Evolutionary conservation across 2,113 vertebrate genomes (phyloP).

Genomic region (Platycercus adscitus): DNA sequence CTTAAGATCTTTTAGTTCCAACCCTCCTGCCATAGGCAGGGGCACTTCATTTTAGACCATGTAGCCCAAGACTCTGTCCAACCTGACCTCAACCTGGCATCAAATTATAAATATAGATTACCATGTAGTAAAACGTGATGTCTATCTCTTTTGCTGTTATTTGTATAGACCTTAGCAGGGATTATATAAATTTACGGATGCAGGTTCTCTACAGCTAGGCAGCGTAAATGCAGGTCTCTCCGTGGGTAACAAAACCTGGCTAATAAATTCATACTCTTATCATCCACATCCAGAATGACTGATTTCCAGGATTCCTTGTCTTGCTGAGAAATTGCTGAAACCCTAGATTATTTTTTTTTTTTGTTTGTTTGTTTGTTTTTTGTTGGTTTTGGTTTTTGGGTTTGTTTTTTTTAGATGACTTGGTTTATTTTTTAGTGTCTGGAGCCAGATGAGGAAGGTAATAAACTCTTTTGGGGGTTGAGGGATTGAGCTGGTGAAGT

Average conservation of each 20-base stretch:
- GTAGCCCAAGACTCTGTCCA: not conserved
- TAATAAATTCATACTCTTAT: not conserved
- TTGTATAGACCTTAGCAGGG: not conserved
- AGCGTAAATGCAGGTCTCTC: not conserved
- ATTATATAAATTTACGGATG: fast-evolving
- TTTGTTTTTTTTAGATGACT: too few species aligned
- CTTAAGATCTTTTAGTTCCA: not conserved
- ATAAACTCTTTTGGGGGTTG: too few species aligned
- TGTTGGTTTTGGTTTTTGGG: too few species aligned
- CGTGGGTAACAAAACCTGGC: not conserved
- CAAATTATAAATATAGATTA: not conserved
- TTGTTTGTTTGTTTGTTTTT: too few species aligned
- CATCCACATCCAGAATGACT: not conserved
- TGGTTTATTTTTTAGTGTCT: too few species aligned
- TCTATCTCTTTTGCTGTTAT: not conserved
- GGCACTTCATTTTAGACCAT: not conserved
- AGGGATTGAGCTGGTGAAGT: too few species aligned
- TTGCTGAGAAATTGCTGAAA: not conserved
- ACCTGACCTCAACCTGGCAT: not conserved
- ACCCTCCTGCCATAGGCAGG: not conserved
- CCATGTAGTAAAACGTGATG: not conserved
- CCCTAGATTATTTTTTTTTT: not conserved
- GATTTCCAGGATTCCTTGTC: not conserved
- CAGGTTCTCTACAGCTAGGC: not conserved
- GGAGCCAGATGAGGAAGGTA: too few species aligned